phyloP scores from a whole-genome alignment of 37 sponge, comb jelly and placozoan genomes.

The Halichondria panicea region DNA sequence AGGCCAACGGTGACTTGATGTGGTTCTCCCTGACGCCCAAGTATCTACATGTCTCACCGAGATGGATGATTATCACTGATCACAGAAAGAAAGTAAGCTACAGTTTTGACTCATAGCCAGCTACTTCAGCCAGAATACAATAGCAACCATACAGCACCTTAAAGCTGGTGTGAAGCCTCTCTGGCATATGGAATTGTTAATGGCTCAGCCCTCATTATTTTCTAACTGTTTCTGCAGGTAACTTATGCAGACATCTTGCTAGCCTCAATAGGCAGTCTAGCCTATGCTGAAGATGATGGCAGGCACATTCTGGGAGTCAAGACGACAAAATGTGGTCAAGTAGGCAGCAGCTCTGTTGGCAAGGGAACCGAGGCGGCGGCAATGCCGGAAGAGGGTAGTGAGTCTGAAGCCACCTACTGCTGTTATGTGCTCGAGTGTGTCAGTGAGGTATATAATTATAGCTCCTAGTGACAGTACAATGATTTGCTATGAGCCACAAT shows the following conservation, averaged over 20 bases:
- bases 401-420: conserved; percentile 7
- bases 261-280: conserved; percentile 65
- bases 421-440: conserved; percentile 82
- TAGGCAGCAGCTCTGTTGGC: not conserved
- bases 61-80: conserved; percentile 81
- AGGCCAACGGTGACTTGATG: conserved; percentile 62
- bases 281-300: conserved; percentile 87
- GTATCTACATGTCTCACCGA: conserved; percentile 60
- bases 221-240: conserved; percentile 28
- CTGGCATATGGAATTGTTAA: too few species aligned
- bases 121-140: not conserved
- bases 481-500: not conserved
- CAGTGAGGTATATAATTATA: conserved; percentile 57
- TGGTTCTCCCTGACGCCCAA: conserved; percentile 67
- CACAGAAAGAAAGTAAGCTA: conserved; percentile 57
- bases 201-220: too few species aligned
- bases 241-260: conserved; percentile 58
- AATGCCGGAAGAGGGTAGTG: not conserved
- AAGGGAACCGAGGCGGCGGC: not conserved
- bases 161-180: not conserved
- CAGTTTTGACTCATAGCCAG: not conserved
- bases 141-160: not conserved
- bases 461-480: not conserved
- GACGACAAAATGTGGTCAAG: conserved; percentile 11
- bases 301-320: conserved; percentile 80